These are phyloP conservation scores for Enteromius paludinosus DNA, from an alignment of 2,797 vertebrate genomes.

Conservation along the genomic window DNA sequence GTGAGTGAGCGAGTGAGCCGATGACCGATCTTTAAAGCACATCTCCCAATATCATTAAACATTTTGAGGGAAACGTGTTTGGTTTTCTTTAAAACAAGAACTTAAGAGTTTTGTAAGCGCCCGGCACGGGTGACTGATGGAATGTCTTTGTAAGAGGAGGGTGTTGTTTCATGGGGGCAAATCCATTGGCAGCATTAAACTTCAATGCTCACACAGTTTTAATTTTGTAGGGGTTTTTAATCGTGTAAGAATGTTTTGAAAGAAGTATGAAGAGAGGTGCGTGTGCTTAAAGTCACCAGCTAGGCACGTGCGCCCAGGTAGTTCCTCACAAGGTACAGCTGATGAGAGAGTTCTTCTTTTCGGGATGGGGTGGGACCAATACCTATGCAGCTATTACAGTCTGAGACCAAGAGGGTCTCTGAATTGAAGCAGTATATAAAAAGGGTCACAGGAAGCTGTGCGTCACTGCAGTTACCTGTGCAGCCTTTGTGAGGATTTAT, in stretches of 20 bases:
- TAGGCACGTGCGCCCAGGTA: constrained; percentile 39
- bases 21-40: constrained; percentile 72
- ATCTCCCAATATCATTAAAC: constrained; percentile 59
- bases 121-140: constrained; percentile 45
- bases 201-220: constrained; percentile 52
- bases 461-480: constrained; percentile 30
- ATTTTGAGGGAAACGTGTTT: constrained; percentile 66
- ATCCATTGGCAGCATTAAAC: constrained; percentile 60
- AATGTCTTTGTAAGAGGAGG: constrained; percentile 45
- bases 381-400: constrained; percentile 61
- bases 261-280: constrained; percentile 46
- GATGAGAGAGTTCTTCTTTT: constrained; percentile 53
- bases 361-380: constrained; percentile 66
- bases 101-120: constrained; percentile 51
- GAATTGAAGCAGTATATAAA: constrained; percentile 57
- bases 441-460: constrained; percentile 39
- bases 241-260: constrained; percentile 44
- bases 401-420: constrained; percentile 45
- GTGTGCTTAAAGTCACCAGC: constrained; percentile 40
- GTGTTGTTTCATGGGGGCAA: constrained; percentile 41
- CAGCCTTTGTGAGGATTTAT: constrained; percentile 56
- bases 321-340: constrained; percentile 61
- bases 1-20: constrained; percentile 56
- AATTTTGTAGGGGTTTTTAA: constrained; percentile 50
- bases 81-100: constrained; percentile 50